Conservation (phyloP, 2,888 invertebrate species). For the Tetheella fluctuosa region DNA sequence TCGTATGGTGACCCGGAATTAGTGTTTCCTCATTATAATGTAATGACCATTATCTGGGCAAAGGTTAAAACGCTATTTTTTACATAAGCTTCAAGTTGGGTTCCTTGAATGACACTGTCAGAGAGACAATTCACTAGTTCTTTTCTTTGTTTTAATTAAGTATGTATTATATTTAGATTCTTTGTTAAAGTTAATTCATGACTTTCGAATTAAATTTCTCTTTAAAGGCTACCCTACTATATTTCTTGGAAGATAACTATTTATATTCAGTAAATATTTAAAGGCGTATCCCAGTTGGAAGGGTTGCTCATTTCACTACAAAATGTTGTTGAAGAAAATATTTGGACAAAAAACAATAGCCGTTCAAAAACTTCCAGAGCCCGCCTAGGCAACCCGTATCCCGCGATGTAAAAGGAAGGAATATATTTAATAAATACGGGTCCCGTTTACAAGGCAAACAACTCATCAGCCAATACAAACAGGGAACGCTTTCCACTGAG, state of each 20-base stretch:
- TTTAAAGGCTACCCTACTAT: too few relatives aligned
- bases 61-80: constrained; percentile 7
- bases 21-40: constrained; percentile 17
- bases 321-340: neutral
- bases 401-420: constrained; percentile 32
- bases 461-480: constrained; percentile 71
- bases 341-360: constrained; percentile 15
- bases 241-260: neutral
- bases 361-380: constrained; percentile 15
- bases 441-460: constrained; percentile 72
- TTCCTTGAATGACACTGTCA: neutral
- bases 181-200: neutral
- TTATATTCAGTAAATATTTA: constrained; percentile 3
- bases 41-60: constrained; percentile 6
- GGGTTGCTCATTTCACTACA: constrained; percentile 8
- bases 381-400: constrained; percentile 15
- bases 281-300: neutral
- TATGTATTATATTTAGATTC: too few relatives aligned
- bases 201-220: too few relatives aligned
- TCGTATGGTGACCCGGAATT: constrained; percentile 41
- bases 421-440: constrained; percentile 61
- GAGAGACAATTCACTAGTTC: neutral
- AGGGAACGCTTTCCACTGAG: constrained; percentile 42
- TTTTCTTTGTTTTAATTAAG: neutral
- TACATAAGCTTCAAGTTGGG: neutral